phyloP scores from a whole-genome alignment of 64 coral and sea anemone species.

The Porites australiensis region DNA sequence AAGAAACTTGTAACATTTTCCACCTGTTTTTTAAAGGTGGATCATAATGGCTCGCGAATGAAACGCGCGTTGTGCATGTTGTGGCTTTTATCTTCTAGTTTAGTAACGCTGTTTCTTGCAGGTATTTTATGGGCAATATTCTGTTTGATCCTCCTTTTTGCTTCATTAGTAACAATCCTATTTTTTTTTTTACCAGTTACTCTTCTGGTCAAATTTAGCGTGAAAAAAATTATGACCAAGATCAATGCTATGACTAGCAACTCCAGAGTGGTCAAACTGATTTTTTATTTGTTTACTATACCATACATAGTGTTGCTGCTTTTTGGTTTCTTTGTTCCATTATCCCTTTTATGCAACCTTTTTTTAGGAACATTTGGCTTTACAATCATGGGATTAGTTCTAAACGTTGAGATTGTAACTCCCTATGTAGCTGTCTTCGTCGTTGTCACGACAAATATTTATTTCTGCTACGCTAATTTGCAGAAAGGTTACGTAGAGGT shows the following conservation, averaged over 20 bases:
- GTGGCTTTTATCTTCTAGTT: neutral
- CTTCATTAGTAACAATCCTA: neutral
- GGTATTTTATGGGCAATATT: neutral
- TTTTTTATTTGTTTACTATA: no score
- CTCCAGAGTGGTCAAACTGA: no score
- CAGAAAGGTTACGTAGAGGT: neutral
- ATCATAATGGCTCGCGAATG: no score
- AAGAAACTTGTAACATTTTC: neutral
- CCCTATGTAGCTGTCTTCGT: no score
- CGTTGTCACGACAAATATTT: no score
- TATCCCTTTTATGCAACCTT: neutral
- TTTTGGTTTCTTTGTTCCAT: no score
- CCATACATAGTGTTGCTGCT: no score
- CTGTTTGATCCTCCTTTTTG: neutral
- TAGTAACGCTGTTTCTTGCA: neutral
- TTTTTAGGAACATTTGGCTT: neutral
- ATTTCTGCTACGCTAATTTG: neutral
- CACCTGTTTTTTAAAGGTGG: no score
- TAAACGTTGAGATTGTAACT: neutral
- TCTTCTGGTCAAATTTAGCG: no score
- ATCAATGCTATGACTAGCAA: no score
- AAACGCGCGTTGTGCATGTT: no score
- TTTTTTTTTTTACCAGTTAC: neutral
- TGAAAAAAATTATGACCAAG: no score
- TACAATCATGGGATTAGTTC: neutral